Conservation (phyloP, 2,888 invertebrate genomes). For the Habrosyne pyritoides region DNA sequence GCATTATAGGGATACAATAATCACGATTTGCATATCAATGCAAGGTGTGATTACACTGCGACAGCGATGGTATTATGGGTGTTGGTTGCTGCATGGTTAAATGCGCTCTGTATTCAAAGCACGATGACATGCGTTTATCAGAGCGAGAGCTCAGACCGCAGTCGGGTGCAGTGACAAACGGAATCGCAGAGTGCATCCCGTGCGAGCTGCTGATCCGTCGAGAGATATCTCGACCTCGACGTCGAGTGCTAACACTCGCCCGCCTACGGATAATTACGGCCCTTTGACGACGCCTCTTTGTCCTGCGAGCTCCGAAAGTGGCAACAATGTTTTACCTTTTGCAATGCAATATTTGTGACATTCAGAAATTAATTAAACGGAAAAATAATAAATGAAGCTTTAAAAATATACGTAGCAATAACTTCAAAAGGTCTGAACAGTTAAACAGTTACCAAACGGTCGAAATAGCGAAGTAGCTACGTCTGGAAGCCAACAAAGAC, state of each 20-base stretch:
- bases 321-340: conserved; percentile 55
- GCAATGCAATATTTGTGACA: conserved; percentile 17
- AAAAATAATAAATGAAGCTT: background rate
- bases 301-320: conserved; percentile 58
- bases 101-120: conserved; percentile 69
- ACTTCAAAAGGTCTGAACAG: background rate
- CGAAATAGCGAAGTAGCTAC: conserved; percentile 34
- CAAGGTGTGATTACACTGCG: background rate
- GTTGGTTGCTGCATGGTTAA: conserved; percentile 43
- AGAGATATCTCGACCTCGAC: conserved; percentile 78
- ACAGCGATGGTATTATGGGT: conserved; percentile 21
- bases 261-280: conserved; percentile 76
- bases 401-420: background rate
- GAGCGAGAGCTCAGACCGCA: conserved; percentile 73
- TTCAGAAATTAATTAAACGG: background rate
- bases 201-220: conserved; percentile 79
- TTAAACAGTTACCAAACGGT: conserved; percentile 14
- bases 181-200: conserved; percentile 81
- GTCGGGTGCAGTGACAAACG: conserved; percentile 77
- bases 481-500: conserved; percentile 40
- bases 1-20: background rate
- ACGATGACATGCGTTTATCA: conserved; percentile 80
- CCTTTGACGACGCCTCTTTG: conserved; percentile 74
- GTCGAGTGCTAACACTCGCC: conserved; percentile 77
- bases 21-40: background rate